Base-by-base conservation (phyloP, 2,113 vertebrate species). In the Silurus meridionalis region DNA sequence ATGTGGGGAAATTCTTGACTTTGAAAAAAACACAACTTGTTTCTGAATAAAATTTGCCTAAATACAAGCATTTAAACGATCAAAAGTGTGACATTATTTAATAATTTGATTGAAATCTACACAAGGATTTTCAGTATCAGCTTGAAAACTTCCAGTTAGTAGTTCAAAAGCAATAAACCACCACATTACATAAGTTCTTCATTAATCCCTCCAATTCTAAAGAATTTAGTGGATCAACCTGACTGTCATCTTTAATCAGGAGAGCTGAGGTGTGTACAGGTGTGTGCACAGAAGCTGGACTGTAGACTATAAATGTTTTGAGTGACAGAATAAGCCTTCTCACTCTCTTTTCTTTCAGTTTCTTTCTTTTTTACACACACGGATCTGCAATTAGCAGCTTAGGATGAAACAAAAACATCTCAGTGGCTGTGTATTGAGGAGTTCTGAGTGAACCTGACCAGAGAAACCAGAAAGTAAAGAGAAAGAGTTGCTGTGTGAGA, bases 311-410 rank as follows among this genome's bases (percentile, higher is more conserved):
- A 71, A 74, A 11, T 2, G 8, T 23, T 74, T 50, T 82, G 55
- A 57, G 63, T 53, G n/a, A 58, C 46, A 69, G 75, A 60, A 77
- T 58, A 72, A 8, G 6, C 28, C 48, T 69, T 80, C 50, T 8
- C 14, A 5, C 63, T 58, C 17, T 9, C 21, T 60, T 21, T 50
- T 11, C 11, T 37, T 80, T 53, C 63, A 53, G 81, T 81, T 50
- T 25, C 23, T 0, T 58, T 77, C 53, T 5, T 17, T 80, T 57
- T 48, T 85, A 87, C 79, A 80, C 11, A 25, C 66, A 81, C 53
- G 88, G 57, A 86, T 61, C 23, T 64, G 85, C 77, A 84, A 87
- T 85, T 85, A 89, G 66, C 50, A 75, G 72, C 37, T 87, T 83
- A 83, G 72, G 6, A 71, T 37, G 64, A 55, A 83, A 88, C 84